These are phyloP conservation scores for Drosophila ercepeae DNA, from an alignment of 1,140 invertebrate species.

Conservation along the genomic window DNA sequence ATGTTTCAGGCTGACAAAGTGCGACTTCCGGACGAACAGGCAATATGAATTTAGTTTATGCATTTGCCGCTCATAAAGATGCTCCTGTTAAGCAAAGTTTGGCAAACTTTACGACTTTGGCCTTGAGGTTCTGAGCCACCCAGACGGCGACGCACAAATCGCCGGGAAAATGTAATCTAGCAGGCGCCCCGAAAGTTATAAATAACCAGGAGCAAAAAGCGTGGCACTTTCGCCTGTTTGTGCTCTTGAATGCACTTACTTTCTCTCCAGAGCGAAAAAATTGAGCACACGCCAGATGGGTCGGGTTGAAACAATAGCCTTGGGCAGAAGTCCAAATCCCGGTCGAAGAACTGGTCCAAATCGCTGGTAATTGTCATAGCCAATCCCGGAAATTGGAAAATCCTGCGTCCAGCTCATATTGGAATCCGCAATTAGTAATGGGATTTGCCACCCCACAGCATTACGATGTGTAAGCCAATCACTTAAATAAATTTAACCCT, in stretches of 20 bases:
- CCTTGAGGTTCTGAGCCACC: conserved; percentile 42
- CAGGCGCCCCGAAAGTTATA: conserved; percentile 59
- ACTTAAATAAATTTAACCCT: conserved; percentile 38
- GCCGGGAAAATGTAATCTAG: conserved; percentile 56
- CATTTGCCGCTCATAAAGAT: conserved; percentile 46
- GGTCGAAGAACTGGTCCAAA: conserved; percentile 45
- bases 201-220: conserved; percentile 55
- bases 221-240: conserved; percentile 33
- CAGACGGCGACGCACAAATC: conserved; percentile 57
- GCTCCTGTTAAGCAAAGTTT: conserved; percentile 64
- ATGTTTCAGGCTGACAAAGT: not conserved
- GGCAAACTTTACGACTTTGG: conserved; percentile 67
- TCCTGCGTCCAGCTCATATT: conserved; percentile 2
- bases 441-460: no score
- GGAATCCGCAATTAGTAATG: conserved; percentile 35
- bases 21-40: conserved; percentile 9
- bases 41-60: conserved; percentile 35
- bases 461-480: conserved; percentile 23
- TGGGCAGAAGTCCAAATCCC: conserved; percentile 51
- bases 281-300: conserved; percentile 39
- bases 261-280: conserved; percentile 22
- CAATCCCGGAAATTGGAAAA: conserved; percentile 41
- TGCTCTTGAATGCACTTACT: conserved; percentile 70
- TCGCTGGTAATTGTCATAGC: conserved; percentile 43
- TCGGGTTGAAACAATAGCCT: no score